Evolutionary conservation across 2,113 vertebrate species (phyloP), one percentile per base, ranked within the genome.

Genomic region (Collichthys lucidus): DNA sequence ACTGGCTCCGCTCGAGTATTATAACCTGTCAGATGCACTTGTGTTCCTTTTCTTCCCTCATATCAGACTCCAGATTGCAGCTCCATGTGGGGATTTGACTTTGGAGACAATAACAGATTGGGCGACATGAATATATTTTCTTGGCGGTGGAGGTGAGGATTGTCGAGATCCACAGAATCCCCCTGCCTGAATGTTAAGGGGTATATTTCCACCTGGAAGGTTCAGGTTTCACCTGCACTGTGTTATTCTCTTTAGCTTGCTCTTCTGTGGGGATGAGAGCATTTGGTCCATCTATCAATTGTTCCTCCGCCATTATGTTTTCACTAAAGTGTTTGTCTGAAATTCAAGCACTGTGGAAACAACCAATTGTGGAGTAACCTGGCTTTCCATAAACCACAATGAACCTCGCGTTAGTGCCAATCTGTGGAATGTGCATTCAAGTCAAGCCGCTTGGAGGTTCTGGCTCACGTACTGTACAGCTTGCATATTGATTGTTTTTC

Each of bases 311-410:
- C 73, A 35, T 73, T 77, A 65, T 86, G 86, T 88, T 89, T 86
- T 74, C 59, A 86, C 65, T 68, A 20, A 80, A 82, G 78, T 84
- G 83, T 85, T 85, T 87, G 80, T 80, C 82, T 87, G 24, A 81
- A 86, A 83, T 88, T 86, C 77, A 52, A 82, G 74, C 79, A 46
- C 85, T 62, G 65, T 84, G 50, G 89, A 85, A 80, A 67, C 77
- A 84, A 72, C 72, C 79, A 68, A 49, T 63, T 71, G 53, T 60
- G 66, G 85, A 91, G 75, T 86, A 89, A 81, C 82, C 83, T 62
- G 68, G 50, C 74, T 84, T 80, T 88, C 78, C 70, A 87, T 88
- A 90, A 91, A 89, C 80, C 64, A 68, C 87, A 88, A 87, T 87
- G 63, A 88, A 82, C 56, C 50, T 61, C 74, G 87, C 75, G 88